A percentile compares a stretch with the other conserved stretches of the same genome.
These are phyloP conservation scores for Drosophila busckii DNA, from an alignment of 1,140 invertebrate genomes.

Conservation along the genomic window DNA sequence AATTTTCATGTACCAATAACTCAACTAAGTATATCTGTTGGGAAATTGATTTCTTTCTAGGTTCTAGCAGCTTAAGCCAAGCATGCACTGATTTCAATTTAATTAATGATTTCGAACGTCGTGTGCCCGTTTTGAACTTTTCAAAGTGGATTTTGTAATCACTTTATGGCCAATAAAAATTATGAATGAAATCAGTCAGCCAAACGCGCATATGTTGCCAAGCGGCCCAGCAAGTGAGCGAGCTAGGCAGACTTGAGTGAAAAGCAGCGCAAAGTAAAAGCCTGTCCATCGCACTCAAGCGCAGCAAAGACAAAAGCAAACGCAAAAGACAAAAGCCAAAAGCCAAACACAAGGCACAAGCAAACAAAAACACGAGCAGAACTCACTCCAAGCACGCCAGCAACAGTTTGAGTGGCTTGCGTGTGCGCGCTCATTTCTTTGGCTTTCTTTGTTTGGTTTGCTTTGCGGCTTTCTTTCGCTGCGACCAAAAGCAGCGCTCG, in stretches of 20 bases:
- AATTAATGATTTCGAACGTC: constrained; percentile 67
- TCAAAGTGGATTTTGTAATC: constrained; percentile 62
- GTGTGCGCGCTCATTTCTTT: constrained; percentile 68
- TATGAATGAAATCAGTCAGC: constrained; percentile 57
- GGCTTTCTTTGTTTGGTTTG: constrained; percentile 62
- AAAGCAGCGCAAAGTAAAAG: constrained; percentile 5
- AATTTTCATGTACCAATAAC: constrained; percentile 75
- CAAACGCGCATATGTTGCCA: constrained; percentile 13
- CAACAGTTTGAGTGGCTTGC: constrained; percentile 50
- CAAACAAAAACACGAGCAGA: constrained; percentile 12
- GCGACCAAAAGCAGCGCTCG: constrained; percentile 42
- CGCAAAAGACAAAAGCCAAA: constrained; percentile 13
- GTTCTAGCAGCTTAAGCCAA: constrained; percentile 17
- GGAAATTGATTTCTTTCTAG: constrained; percentile 62
- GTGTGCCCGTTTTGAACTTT: constrained; percentile 58
- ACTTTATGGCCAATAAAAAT: constrained; percentile 41
- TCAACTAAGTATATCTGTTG: constrained; percentile 62
- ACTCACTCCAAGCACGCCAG: constrained; percentile 4
- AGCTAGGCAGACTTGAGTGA: constrained; percentile 11
- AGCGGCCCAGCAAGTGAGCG: constrained; percentile 2
- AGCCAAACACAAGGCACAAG: constrained; percentile 27
- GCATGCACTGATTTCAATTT: constrained; percentile 63
- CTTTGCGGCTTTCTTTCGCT: constrained; percentile 63
- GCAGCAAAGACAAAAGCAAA: constrained; percentile 19
- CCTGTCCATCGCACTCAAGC: constrained; percentile 25